Conservation (phyloP, 2,797 vertebrate genomes). For the Silurus aristotelis region DNA sequence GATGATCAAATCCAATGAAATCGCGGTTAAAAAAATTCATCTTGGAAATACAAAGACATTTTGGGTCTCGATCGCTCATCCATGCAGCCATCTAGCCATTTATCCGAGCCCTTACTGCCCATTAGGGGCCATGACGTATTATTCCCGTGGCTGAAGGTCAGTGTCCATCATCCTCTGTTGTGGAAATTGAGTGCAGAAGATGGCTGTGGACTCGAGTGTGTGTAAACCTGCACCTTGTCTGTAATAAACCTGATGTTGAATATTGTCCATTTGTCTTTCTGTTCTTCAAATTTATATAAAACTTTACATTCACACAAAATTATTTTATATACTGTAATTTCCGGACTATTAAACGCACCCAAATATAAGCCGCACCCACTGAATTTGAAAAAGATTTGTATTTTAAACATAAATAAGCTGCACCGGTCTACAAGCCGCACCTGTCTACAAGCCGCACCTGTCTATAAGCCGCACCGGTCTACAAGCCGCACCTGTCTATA, state of each 20-base stretch:
- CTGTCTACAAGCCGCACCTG: too few species aligned
- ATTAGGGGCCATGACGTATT: constrained; percentile 39
- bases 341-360: too few species aligned
- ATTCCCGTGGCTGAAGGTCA: constrained; percentile 43
- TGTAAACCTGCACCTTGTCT: constrained; percentile 64
- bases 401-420: too few species aligned
- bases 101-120: constrained; percentile 43
- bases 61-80: constrained; percentile 30
- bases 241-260: constrained; percentile 71
- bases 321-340: too few species aligned
- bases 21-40: constrained; percentile 48
- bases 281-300: background rate
- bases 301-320: background rate
- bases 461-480: too few species aligned
- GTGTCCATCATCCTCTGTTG: constrained; percentile 48
- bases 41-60: constrained; percentile 52
- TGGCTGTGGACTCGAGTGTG: constrained; percentile 57
- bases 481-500: too few species aligned
- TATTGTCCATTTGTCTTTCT: constrained; percentile 62
- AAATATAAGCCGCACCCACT: too few species aligned
- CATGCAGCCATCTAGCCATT: constrained; percentile 46
- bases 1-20: constrained; percentile 21
- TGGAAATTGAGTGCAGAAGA: constrained; percentile 53
- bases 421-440: too few species aligned
- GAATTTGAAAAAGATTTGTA: too few species aligned